Base-by-base conservation (phyloP, 1,140 invertebrate species). In the Drosophila littoralis region DNA sequence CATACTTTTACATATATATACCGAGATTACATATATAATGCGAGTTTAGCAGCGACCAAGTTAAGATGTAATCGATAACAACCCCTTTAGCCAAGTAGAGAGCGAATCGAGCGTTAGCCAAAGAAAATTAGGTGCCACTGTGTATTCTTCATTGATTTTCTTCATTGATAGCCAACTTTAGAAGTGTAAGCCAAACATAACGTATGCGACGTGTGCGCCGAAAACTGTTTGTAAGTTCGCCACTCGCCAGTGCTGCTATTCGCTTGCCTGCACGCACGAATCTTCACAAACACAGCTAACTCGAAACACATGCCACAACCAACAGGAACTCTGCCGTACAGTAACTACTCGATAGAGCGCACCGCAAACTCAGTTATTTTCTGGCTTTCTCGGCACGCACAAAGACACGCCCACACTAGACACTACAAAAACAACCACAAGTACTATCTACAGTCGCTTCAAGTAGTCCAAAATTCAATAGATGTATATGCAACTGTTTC, bases 151-250 rank as follows among this genome's bases (percentile, higher is more conserved):
- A 40, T 48, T 64, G 55, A 65, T 45, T 60, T 46, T 66, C 63
- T 67, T 58, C 45, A 79, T 74, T 52, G 63, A 65, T 78, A 85
- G 82, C 78, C 75, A 81, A 81, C 74, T 71, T 79, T 76, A 43
- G 82, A 60, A 75, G 81, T 85, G 82, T 86, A 85, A 85, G 82
- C 82, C 82, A 86, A 86, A 83, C 66, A 79, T 72, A 80, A 88
- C 84, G 83, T 89, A 88, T 88, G 89, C 83, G 80, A 80, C 77
- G 38, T 40, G 80, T 58, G 79, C 70, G 83, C 79, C 79, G 83
- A 63, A 68, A 68, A 84, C 75, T 68, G 69, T 83, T 88, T 68
- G 84, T 89, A 86, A 86, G 82, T 86, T 74, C 81, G 66, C 43
- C 74, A 52, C 28, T 58, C 38, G 38, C 58, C 57, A 77, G 76